Evolutionary conservation across 2,113 vertebrate genomes (phyloP), one percentile per base, ranked within the genome.

Genomic region (Colinus virginianus): DNA sequence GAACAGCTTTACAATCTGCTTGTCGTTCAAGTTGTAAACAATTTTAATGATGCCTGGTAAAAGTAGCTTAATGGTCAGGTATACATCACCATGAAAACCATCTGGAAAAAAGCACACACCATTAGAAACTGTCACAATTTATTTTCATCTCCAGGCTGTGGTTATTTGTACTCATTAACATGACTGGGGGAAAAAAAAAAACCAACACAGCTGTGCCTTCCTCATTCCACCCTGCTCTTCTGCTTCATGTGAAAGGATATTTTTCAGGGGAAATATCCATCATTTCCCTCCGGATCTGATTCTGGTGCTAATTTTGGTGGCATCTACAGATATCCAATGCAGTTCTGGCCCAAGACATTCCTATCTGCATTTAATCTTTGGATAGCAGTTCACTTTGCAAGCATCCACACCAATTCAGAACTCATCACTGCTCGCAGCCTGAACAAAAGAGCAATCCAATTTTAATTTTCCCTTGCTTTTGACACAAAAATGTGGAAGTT

Each of bases 1-100:
- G 92, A 99, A 99, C 63, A 99, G 98, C 95, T 99, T 99, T 34
- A 99, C 99, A 36, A 99, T 99, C 98, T 99, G 99, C 96, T 99
- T 99, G 97, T 99, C 99, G 0, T 99, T 99, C 85, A 99, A 98
- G 98, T 99, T 99, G 96, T 99, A 99, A 69, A 99, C 98, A 43
- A 98, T 99, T 96, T 99, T 99, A 61, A 99, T 96, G 46, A 99
- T 99, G 2, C 99, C 99, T 0, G 99, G 99, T 91, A 99, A 97
- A 28, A 99, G 98, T 94, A 99, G 96, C 94, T 99, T 99, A 94
- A 99, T 98, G 4, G 99, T 99, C 90, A 99, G 96, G 97, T 98
- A 99, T 13, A 99, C 96, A 15, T 99, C 98, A 15, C 99, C 99
- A 4, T 96, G 98, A 97, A 99, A 99, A 87, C 98, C 99, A 97